Evolutionary conservation across 1,140 invertebrate genomes (phyloP).

Genomic region (Dendroctonus ponderosae): DNA sequence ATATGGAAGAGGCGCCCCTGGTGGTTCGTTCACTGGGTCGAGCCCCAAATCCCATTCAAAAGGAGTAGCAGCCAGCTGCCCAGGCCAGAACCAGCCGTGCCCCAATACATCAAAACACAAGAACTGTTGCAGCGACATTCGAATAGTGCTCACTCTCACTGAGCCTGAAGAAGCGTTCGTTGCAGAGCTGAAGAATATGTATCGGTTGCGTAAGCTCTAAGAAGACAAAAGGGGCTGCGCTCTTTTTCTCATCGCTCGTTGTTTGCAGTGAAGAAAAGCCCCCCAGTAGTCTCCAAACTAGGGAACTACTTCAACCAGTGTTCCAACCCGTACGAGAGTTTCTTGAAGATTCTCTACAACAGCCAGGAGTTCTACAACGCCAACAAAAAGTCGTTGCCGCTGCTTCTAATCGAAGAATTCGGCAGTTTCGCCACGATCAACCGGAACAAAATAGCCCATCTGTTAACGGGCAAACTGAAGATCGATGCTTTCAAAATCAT

Average conservation of each 20-base stretch:
- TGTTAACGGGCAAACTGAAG: slow-evolving; percentile 57
- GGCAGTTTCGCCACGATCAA: slow-evolving; percentile 52
- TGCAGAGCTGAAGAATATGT: slow-evolving; percentile 37
- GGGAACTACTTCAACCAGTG: slow-evolving; percentile 53
- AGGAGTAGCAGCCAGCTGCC: too few relatives aligned
- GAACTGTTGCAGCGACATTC: slow-evolving; percentile 39
- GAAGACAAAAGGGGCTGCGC: neutral
- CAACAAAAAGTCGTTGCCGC: slow-evolving; percentile 58
- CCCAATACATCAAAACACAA: slow-evolving; percentile 42
- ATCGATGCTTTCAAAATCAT: slow-evolving; percentile 61
- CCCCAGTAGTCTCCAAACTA: slow-evolving; percentile 54
- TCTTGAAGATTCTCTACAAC: slow-evolving; percentile 58
- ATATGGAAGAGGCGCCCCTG: too few relatives aligned
- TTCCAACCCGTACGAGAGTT: slow-evolving; percentile 58
- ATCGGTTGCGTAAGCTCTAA: slow-evolving; percentile 37
- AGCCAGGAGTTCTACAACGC: slow-evolving; percentile 57
- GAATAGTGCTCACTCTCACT: slow-evolving; percentile 37
- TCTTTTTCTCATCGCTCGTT: neutral
- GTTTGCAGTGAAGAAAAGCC: slow-evolving; percentile 57
- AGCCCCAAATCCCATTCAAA: too few relatives aligned
- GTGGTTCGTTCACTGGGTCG: too few relatives aligned
- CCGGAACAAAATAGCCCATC: slow-evolving; percentile 46
- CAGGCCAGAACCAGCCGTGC: neutral
- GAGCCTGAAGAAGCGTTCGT: slow-evolving; percentile 32
- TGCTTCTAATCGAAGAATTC: slow-evolving; percentile 62